Evolutionary conservation across 2,888 invertebrate species (phyloP).

Genomic region (Dione juno): DNA sequence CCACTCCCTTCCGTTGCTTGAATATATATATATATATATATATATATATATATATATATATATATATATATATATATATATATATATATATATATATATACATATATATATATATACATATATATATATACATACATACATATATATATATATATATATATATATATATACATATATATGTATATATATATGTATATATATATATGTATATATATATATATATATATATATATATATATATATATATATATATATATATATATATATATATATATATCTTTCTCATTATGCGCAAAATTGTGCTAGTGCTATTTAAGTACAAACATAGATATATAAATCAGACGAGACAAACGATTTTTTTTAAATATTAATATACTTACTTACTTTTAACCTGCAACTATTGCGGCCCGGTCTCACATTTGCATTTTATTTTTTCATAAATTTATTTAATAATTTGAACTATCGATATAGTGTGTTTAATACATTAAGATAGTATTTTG

Average conservation of each 20-base stretch:
- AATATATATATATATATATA: not conserved
- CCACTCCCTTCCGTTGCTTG: conserved; percentile 38
- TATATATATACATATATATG: not conserved
- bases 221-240: not conserved
- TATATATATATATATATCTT: not conserved
- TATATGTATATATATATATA: not conserved
- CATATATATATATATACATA: not conserved
- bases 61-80: not conserved
- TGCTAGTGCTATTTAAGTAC: too few relatives aligned
- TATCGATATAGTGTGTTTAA: conserved; percentile 1
- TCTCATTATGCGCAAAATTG: not conserved
- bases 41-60: not conserved
- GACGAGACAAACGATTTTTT: too few relatives aligned
- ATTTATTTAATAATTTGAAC: not conserved
- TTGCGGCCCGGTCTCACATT: too few relatives aligned
- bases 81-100: not conserved
- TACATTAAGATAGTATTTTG: conserved; percentile 21
- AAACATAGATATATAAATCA: too few relatives aligned
- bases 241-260: not conserved
- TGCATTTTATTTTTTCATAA: too few relatives aligned
- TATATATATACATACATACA: not conserved
- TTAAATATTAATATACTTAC: too few relatives aligned
- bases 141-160: not conserved
- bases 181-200: not conserved
- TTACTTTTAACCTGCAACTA: too few relatives aligned